Evolutionary conservation across 2,888 invertebrate genomes (phyloP), one percentile per base, ranked within the genome.

Genomic region (Stenolophus ochropezus): DNA sequence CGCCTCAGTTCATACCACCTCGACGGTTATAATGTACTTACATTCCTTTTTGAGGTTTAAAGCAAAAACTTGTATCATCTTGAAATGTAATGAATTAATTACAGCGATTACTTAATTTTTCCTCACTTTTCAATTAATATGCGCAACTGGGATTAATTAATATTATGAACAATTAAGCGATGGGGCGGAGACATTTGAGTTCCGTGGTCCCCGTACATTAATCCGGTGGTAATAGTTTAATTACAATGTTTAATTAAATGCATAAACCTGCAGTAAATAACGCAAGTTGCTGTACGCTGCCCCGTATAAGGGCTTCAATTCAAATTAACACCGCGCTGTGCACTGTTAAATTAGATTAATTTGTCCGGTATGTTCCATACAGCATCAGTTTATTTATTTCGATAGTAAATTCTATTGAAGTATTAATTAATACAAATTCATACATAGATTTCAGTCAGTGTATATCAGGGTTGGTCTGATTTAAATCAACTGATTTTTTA

Each of bases 201-300:
- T 42, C 33, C 11, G 8, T 11, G 8, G 61, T 61, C 14, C 61
- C 23, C 25, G 61, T 14, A 8, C 25, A 61, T 61, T 61, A 61
- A 61, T 61, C 25, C 25, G 23, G 5, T 61, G 21, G 61, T 61
- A 61, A 61, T 61, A 61, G 61, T 61, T 61, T 61, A 61, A 61
- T 61, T 61, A 61, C 61, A 21, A 61, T 23, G 23, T 61, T 61
- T 23, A 61, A 61, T 61, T 61, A 61, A 25, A 23, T 61, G 61
- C 61, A 61, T 61, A 61, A 61, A 61, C 61, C 23, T 61, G 61
- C 61, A 61, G 61, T 61, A 61, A 61, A 61, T 61, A 61, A 61
- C n/a, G 61, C 23, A 61, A 61, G 25, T 61, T 27, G 61, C 25
- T 25, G 21, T 21, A n/a, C 21, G 25, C 58, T 23, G 23, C 25